phyloP scores from a whole-genome alignment of 2,888 invertebrate genomes.

The Nephrotoma guestfalica region DNA sequence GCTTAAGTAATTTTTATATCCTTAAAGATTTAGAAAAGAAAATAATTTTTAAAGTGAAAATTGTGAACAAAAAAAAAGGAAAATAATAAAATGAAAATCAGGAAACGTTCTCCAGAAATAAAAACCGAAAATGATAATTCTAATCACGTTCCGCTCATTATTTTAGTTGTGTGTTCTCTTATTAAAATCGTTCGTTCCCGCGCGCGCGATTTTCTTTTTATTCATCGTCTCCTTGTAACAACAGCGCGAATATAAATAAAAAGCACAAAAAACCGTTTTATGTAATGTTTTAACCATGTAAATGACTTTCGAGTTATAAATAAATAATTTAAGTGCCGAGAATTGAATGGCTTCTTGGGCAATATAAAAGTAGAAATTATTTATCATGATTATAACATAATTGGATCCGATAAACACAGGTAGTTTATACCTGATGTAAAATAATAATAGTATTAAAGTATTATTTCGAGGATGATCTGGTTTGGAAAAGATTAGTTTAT shows the following conservation, averaged over 20 bases:
- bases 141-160: neutral
- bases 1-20: neutral
- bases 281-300: neutral
- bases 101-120: neutral
- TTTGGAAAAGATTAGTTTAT: neutral
- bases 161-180: neutral
- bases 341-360: neutral
- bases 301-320: neutral
- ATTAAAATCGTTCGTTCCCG: neutral
- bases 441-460: neutral
- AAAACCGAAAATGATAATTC: neutral
- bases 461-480: neutral
- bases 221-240: neutral
- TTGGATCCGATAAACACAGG: neutral
- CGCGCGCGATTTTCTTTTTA: neutral
- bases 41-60: neutral
- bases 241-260: neutral
- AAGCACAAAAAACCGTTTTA: neutral
- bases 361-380: neutral
- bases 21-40: neutral
- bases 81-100: neutral
- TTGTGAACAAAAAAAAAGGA: neutral
- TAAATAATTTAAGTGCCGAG: neutral
- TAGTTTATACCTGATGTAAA: neutral
- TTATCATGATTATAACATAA: neutral